phyloP scores from a whole-genome alignment of 2,797 vertebrate genomes.

The Melanogrammus aeglefinus region DNA sequence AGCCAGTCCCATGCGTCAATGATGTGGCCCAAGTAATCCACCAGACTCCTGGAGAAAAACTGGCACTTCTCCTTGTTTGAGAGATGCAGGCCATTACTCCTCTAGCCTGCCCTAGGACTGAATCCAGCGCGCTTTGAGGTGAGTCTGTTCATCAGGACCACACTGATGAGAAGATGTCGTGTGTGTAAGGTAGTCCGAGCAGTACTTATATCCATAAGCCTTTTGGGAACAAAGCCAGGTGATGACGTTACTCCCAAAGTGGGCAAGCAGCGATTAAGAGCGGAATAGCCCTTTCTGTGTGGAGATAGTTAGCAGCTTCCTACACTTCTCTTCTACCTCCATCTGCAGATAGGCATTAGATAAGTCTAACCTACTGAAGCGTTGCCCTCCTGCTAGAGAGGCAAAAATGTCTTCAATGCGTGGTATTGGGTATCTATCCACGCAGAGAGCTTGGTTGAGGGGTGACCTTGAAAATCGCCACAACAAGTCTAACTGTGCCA shows the following conservation, averaged over 20 bases:
- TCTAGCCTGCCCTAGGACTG: background rate
- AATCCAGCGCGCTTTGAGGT: too few species aligned
- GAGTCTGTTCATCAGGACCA: too few species aligned
- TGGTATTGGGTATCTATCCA: slow-evolving; percentile 13
- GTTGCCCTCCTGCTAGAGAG: too few species aligned
- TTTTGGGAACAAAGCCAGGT: background rate
- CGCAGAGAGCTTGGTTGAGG: slow-evolving; percentile 13
- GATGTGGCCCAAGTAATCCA: slow-evolving; percentile 14
- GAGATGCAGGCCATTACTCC: background rate
- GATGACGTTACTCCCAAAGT: slow-evolving; percentile 1
- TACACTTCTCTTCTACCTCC: background rate
- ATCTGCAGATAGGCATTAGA: slow-evolving; percentile 16
- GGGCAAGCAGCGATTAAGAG: background rate
- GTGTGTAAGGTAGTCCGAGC: background rate
- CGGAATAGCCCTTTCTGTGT: background rate
- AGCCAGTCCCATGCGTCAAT: slow-evolving; percentile 10
- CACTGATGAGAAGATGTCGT: background rate
- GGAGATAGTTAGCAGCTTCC: background rate
- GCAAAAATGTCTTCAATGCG: background rate
- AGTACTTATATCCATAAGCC: slow-evolving; percentile 17
- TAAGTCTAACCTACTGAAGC: background rate
- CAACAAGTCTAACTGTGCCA: slow-evolving; percentile 10
- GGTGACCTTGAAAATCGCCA: slow-evolving; percentile 10
- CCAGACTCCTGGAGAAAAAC: slow-evolving; percentile 10
- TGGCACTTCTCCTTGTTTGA: slow-evolving; percentile 1